Evolutionary conservation across 2,113 vertebrate genomes (phyloP).

Genomic region (Corapipo altera): DNA sequence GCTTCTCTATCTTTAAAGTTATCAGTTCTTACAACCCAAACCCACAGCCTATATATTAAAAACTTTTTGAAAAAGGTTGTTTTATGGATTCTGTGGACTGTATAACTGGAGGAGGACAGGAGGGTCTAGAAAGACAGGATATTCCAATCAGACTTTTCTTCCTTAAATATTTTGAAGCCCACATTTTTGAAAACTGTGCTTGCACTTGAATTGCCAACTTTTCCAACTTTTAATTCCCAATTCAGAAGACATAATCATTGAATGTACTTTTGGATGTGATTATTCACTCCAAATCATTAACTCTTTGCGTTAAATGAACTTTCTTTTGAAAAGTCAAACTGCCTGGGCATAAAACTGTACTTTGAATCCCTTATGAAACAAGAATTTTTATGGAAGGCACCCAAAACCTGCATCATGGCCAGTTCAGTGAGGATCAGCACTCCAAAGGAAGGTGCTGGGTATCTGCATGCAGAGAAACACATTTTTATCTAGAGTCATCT

Average conservation of each 20-base stretch:
- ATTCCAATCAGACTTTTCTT: background rate
- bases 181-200: background rate
- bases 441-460: background rate
- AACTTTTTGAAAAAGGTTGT: fast-evolving
- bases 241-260: background rate
- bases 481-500: background rate
- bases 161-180: background rate
- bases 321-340: background rate
- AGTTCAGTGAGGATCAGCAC: background rate
- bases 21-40: background rate
- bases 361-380: background rate
- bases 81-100: background rate
- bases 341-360: background rate
- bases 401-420: background rate
- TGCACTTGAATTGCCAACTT: background rate
- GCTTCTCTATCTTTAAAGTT: background rate
- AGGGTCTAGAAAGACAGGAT: background rate
- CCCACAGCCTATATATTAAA: background rate
- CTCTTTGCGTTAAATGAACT: background rate
- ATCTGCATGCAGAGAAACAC: background rate
- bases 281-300: background rate
- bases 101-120: background rate
- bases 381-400: background rate
- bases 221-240: background rate
- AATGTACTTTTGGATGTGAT: background rate